Percentiles rank a stretch among this genome's conserved stretches.
phyloP scores from a whole-genome alignment of 2,113 vertebrate genomes.

The Triplophysa tibetana region DNA sequence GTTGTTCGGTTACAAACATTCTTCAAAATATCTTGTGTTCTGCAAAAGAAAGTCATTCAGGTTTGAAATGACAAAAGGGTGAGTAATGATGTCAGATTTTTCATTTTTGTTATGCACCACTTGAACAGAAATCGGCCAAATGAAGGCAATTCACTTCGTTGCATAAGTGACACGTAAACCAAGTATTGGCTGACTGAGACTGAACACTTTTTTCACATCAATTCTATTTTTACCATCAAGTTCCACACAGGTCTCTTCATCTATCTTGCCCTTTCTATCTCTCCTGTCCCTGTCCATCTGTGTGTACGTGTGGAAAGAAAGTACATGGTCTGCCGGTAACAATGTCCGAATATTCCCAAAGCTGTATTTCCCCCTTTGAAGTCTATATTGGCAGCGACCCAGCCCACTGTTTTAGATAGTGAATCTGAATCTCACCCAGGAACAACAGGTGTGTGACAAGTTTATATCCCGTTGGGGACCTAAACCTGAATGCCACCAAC shows the following conservation, averaged over 20 bases:
- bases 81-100: too few species aligned
- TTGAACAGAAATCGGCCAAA: background rate
- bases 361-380: constrained; percentile 23
- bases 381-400: constrained; percentile 2
- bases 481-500: too few species aligned
- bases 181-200: constrained; percentile 22
- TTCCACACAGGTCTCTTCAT: constrained; percentile 35
- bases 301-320: constrained; percentile 20
- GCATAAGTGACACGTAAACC: background rate
- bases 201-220: background rate
- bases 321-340: constrained; percentile 1
- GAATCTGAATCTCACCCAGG: constrained; percentile 14
- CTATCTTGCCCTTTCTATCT: background rate
- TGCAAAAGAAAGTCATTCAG: too few species aligned
- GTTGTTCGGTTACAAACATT: too few species aligned
- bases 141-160: constrained; percentile 16
- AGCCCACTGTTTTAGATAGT: background rate
- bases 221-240: constrained; percentile 45
- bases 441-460: constrained; percentile 7
- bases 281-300: constrained; percentile 8
- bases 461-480: too few species aligned
- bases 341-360: constrained; percentile 21
- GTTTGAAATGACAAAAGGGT: too few species aligned
- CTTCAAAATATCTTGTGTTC: too few species aligned
- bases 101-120: too few species aligned